Percentiles rank a stretch among this genome's conserved stretches.
phyloP scores from a whole-genome alignment of 2,888 invertebrate genomes.

The Andrena fulva region DNA sequence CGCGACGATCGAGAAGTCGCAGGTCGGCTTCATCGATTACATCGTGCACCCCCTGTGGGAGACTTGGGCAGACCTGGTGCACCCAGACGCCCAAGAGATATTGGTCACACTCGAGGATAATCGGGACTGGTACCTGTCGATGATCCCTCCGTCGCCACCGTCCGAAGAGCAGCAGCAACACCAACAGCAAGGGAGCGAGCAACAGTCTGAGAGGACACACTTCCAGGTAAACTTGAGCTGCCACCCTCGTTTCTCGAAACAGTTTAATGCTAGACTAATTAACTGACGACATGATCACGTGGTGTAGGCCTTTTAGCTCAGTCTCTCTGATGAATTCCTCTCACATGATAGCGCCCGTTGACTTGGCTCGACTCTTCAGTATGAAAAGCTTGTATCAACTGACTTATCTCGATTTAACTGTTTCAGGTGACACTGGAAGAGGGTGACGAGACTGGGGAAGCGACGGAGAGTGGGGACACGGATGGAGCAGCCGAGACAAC shows the following conservation, averaged over 20 bases:
- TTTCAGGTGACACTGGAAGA: constrained; percentile 94
- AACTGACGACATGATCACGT: no score
- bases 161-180: constrained; percentile 83
- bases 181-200: constrained; percentile 72
- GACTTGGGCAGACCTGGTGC: constrained; percentile 99
- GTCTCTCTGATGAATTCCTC: no score
- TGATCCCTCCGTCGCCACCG: constrained; percentile 97
- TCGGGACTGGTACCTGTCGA: constrained; percentile 97
- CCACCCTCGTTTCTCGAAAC: not conserved
- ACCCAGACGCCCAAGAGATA: constrained; percentile 99
- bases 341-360: no score
- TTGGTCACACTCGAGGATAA: constrained; percentile 99
- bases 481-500: constrained; percentile 81
- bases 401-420: not conserved
- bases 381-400: no score
- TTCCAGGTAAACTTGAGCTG: constrained; percentile 86
- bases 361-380: no score
- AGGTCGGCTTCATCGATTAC: constrained; percentile 99
- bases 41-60: constrained; percentile 99
- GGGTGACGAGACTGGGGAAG: constrained; percentile 87
- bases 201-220: constrained; percentile 88
- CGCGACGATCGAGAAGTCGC: constrained; percentile 98
- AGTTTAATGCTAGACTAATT: not conserved
- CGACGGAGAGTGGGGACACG: constrained; percentile 89
- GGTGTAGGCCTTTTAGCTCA: no score